phyloP scores from a whole-genome alignment of 2,888 invertebrate species.

The Trachelus troglodyta region DNA sequence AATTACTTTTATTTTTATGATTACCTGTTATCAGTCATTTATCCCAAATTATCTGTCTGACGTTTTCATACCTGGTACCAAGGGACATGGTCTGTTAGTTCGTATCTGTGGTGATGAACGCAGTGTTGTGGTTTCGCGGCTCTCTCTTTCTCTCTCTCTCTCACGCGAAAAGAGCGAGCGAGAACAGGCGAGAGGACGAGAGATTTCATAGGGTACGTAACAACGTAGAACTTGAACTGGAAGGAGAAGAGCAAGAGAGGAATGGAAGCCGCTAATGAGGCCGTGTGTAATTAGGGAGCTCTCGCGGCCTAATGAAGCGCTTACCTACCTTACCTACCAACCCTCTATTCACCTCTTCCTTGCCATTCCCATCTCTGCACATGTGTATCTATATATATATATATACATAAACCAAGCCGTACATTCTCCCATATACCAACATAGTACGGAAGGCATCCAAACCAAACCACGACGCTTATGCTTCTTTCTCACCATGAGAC shows the following conservation, averaged over 20 bases:
- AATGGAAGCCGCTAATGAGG: slow-evolving; percentile 64
- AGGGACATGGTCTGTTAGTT: slow-evolving; percentile 19
- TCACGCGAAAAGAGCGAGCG: slow-evolving; percentile 35
- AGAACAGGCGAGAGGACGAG: slow-evolving; percentile 38
- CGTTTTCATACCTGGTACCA: neutral
- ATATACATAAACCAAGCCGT: neutral
- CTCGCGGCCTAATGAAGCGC: slow-evolving; percentile 67
- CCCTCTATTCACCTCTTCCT: slow-evolving; percentile 42
- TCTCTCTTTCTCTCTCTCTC: slow-evolving; percentile 20
- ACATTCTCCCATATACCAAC: neutral
- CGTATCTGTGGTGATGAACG: slow-evolving; percentile 54
- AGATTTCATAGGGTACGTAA: slow-evolving; percentile 41
- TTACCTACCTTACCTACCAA: slow-evolving; percentile 62
- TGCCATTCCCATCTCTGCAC: slow-evolving; percentile 41
- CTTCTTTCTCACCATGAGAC: slow-evolving; percentile 38
- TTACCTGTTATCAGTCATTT: neutral
- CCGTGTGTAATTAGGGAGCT: slow-evolving; percentile 66
- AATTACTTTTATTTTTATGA: neutral
- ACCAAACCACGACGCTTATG: neutral
- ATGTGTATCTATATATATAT: slow-evolving; percentile 18
- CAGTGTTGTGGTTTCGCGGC: slow-evolving; percentile 46
- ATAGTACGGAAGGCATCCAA: neutral
- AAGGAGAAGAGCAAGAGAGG: slow-evolving; percentile 28
- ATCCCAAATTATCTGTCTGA: neutral
- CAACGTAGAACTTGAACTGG: slow-evolving; percentile 25